Percentiles rank a stretch among this genome's conserved stretches.
Conservation (phyloP, 2,113 vertebrate genomes). For the Trochalopteron elliotii region DNA sequence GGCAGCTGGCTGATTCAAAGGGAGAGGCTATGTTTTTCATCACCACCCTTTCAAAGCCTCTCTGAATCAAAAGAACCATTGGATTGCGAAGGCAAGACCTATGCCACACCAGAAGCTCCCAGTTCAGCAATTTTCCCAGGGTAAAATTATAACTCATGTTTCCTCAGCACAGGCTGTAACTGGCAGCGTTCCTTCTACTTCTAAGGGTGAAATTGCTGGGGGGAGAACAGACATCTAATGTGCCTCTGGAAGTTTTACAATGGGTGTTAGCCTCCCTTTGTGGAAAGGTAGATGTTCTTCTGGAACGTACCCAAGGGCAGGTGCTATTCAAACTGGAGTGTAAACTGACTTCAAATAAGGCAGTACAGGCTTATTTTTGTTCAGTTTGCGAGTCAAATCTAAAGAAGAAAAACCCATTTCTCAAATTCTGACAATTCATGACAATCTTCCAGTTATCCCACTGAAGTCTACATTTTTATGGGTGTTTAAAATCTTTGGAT, state of each 20-base stretch:
- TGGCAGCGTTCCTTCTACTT: constrained; percentile 64
- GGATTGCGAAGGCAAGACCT: constrained; percentile 66
- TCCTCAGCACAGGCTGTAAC: constrained; percentile 72
- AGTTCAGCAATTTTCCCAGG: constrained; percentile 74
- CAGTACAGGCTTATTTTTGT: background rate
- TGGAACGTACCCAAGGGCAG: constrained; percentile 64
- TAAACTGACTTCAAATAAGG: constrained; percentile 48
- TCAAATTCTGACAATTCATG: background rate
- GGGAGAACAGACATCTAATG: constrained; percentile 63
- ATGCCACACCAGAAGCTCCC: constrained; percentile 67
- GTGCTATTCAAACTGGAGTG: constrained; percentile 50
- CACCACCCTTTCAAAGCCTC: constrained; percentile 63
- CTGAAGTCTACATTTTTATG: background rate
- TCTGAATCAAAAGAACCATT: constrained; percentile 68
- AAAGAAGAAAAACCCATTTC: background rate
- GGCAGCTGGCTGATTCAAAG: constrained; percentile 56
- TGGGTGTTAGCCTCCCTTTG: constrained; percentile 69
- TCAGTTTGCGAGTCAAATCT: background rate
- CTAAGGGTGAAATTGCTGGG: constrained; percentile 55
- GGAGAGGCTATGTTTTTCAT: constrained; percentile 68
- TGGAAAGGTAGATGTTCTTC: constrained; percentile 57
- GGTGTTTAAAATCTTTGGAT: constrained; percentile 34
- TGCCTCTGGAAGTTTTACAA: constrained; percentile 68
- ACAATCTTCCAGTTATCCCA: background rate
- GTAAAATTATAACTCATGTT: constrained; percentile 71